Percentiles rank a stretch among this genome's conserved stretches.
Conservation (phyloP, 1,140 invertebrate species). For the Monochamus saltuarius region DNA sequence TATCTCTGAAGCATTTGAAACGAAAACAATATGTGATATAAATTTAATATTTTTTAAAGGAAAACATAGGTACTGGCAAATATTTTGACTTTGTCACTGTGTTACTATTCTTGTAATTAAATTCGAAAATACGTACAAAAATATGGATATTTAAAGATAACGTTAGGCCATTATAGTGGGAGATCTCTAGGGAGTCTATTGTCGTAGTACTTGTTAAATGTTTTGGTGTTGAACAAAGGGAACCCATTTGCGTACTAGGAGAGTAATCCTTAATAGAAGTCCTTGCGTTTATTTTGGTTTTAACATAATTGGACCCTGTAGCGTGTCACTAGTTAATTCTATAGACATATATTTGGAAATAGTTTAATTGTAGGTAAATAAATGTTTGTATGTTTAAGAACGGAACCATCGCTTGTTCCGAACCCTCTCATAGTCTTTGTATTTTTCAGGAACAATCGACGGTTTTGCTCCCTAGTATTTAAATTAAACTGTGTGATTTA, state of each 20-base stretch:
- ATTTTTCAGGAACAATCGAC: slow-evolving; percentile 15
- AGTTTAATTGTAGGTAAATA: slow-evolving; percentile 31
- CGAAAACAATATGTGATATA: slow-evolving; percentile 24
- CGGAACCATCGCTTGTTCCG: slow-evolving; percentile 23
- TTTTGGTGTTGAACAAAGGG: too few species aligned
- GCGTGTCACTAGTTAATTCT: slow-evolving; percentile 22
- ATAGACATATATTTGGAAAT: slow-evolving; percentile 25
- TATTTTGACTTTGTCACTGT: slow-evolving; percentile 18
- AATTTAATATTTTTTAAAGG: slow-evolving; percentile 10
- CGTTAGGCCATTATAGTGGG: too few species aligned
- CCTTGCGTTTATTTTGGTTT: slow-evolving; percentile 13
- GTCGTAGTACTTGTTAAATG: neutral
- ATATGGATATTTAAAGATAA: neutral
- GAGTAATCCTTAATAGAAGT: slow-evolving; percentile 14
- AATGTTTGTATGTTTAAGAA: slow-evolving; percentile 31
- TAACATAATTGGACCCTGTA: slow-evolving; percentile 12
- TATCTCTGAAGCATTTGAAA: slow-evolving; percentile 17
- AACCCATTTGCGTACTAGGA: slow-evolving; percentile 5
- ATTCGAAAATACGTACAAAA: slow-evolving; percentile 18
- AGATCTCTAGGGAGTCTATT: neutral
- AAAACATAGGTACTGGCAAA: slow-evolving; percentile 13
- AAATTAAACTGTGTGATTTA: slow-evolving; percentile 30
- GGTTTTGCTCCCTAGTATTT: slow-evolving; percentile 16
- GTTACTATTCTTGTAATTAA: slow-evolving; percentile 16
- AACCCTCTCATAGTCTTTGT: slow-evolving; percentile 1